Evolutionary conservation across 2,888 invertebrate species (phyloP).

Genomic region (Dasysyrphus tricinctus): DNA sequence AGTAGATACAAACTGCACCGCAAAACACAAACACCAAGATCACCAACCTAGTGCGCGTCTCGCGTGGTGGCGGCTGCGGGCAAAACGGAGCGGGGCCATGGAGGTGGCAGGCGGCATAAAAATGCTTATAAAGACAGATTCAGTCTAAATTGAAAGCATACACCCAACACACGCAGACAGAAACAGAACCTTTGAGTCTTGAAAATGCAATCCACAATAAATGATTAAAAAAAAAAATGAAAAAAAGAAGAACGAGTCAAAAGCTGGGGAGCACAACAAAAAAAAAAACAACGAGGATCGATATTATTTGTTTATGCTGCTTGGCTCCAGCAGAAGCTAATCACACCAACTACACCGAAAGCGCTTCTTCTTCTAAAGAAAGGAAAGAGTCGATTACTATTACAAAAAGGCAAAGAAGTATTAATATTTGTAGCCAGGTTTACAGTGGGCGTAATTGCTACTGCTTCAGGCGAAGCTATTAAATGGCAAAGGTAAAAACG

Average conservation of each 20-base stretch:
- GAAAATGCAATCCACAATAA: constrained; percentile 61
- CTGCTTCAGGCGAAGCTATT: constrained; percentile 3
- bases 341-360: constrained; percentile 28
- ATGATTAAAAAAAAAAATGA: constrained; percentile 67
- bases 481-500: background rate
- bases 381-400: constrained; percentile 36
- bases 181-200: constrained; percentile 20
- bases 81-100: constrained; percentile 5
- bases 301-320: constrained; percentile 62
- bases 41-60: constrained; percentile 40
- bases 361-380: constrained; percentile 53
- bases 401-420: constrained; percentile 5
- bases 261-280: constrained; percentile 18
- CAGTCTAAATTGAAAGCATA: constrained; percentile 48
- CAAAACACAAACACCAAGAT: constrained; percentile 46
- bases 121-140: constrained; percentile 51
- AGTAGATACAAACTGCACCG: constrained; percentile 52
- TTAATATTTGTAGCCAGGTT: constrained; percentile 12
- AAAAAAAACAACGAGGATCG: constrained; percentile 16
- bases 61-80: background rate
- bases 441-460: constrained; percentile 39
- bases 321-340: constrained; percentile 59
- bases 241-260: constrained; percentile 26
- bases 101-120: constrained; percentile 41
- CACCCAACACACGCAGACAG: constrained; percentile 49